These are phyloP conservation scores for Odontocolon sp. DNA, from an alignment of 2,888 invertebrate species.

Conservation along the genomic window DNA sequence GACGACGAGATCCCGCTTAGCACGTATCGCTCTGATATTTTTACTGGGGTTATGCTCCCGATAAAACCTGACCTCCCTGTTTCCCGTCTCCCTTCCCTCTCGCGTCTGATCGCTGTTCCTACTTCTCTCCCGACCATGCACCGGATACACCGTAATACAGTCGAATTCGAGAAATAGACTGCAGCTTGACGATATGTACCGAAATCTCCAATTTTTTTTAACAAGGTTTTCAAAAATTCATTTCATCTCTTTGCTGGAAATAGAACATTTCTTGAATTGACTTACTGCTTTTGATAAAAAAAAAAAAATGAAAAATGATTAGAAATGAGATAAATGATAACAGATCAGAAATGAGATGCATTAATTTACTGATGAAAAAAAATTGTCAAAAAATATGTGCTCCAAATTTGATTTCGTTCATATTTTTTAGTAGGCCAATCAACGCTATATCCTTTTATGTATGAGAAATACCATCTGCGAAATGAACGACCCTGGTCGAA, in stretches of 20 bases:
- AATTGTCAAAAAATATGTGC: too few relatives aligned
- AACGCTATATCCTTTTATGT: background rate
- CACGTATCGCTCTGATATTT: conserved; percentile 61
- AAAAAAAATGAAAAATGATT: too few relatives aligned
- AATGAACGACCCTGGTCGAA: conserved; percentile 16
- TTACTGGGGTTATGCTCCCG: conserved; percentile 60
- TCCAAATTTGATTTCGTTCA: background rate
- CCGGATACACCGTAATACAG: conserved; percentile 35
- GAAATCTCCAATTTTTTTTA: conserved; percentile 31
- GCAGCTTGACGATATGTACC: conserved; percentile 32
- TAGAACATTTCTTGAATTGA: background rate
- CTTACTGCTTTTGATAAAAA: too few relatives aligned
- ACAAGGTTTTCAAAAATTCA: conserved; percentile 19
- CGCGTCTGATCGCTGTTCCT: conserved; percentile 3
- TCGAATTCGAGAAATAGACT: conserved; percentile 30
- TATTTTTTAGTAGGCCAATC: background rate
- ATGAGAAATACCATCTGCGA: background rate
- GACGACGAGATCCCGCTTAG: conserved; percentile 14
- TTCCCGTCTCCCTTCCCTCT: conserved; percentile 40
- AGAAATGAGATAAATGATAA: too few relatives aligned
- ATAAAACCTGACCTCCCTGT: conserved; percentile 58
- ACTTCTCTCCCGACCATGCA: conserved; percentile 7
- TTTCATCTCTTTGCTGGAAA: conserved; percentile 2
- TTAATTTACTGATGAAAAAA: too few relatives aligned
- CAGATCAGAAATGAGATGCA: too few relatives aligned